A percentile compares a stretch with the other conserved stretches of the same genome.
These are phyloP conservation scores for Propithecus deckenii DNA, from an alignment of 2,797 vertebrate species.

Conservation along the genomic window DNA sequence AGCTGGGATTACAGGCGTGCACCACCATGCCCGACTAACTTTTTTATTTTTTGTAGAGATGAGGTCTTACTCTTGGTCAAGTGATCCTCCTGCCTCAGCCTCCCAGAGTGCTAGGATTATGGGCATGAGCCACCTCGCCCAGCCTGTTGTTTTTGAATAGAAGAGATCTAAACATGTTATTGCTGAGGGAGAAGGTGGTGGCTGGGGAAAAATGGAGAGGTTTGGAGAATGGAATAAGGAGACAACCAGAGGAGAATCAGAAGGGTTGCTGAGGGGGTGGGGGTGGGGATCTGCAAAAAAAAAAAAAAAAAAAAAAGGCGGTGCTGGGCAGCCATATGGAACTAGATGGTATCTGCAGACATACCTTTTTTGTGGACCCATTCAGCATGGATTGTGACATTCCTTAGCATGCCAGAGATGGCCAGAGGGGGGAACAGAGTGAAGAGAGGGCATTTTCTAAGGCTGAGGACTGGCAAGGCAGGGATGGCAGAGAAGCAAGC, in stretches of 20 bases:
- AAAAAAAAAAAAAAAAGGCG: neutral
- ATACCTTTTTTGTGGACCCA: neutral
- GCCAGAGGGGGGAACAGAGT: neutral
- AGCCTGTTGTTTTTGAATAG: neutral
- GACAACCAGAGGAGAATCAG: neutral
- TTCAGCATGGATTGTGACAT: neutral
- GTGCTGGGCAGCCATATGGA: neutral
- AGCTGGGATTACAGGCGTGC: neutral
- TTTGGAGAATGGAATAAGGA: neutral
- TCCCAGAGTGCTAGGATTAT: neutral
- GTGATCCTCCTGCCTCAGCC: neutral
- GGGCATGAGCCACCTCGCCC: neutral
- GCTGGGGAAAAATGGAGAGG: neutral
- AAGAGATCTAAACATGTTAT: slow-evolving; percentile 5
- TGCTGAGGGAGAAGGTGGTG: neutral
- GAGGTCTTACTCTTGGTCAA: neutral
- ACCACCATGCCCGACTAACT: neutral
- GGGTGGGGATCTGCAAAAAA: too few species aligned
- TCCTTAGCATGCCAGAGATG: neutral
- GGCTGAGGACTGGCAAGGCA: neutral
- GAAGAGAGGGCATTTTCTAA: neutral
- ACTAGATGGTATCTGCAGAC: neutral
- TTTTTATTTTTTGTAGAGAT: neutral
- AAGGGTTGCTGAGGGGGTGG: neutral
- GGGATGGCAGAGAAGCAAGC: neutral